Percentiles rank a stretch among this genome's conserved stretches.
phyloP scores from a whole-genome alignment of 2,113 vertebrate genomes.

The Crotalus horridus region DNA sequence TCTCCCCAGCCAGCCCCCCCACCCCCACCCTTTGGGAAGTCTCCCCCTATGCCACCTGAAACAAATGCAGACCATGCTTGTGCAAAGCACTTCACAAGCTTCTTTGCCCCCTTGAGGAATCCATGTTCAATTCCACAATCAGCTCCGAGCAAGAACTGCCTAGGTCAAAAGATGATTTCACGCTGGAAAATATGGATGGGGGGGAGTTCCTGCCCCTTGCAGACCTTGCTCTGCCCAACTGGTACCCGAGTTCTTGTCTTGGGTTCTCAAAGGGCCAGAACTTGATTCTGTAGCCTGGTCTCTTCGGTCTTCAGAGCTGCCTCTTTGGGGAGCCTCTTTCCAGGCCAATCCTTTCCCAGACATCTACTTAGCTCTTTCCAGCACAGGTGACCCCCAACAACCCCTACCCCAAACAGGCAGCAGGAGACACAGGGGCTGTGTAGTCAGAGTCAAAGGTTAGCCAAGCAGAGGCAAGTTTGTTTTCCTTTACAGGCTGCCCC shows the following conservation, averaged over 20 bases:
- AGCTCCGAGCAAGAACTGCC: background rate
- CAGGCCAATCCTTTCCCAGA: background rate
- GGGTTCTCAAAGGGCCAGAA: background rate
- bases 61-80: background rate
- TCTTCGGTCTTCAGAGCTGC: background rate
- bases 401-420: background rate
- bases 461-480: background rate
- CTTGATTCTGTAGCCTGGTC: background rate
- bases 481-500: background rate
- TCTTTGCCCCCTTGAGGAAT: background rate
- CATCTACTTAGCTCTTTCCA: background rate
- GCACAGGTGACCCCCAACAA: background rate
- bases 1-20: too few species aligned
- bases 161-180: background rate
- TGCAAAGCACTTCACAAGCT: background rate
- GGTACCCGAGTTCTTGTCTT: background rate
- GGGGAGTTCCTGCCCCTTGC: background rate
- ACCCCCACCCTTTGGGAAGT: background rate
- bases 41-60: too few species aligned
- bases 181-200: background rate
- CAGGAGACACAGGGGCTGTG: background rate
- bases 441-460: background rate
- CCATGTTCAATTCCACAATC: background rate
- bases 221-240: background rate
- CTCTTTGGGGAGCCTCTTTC: background rate